Percentiles rank a stretch among this genome's conserved stretches.
Conservation (phyloP, 2,888 invertebrate genomes). For the Pollenia labialis region DNA sequence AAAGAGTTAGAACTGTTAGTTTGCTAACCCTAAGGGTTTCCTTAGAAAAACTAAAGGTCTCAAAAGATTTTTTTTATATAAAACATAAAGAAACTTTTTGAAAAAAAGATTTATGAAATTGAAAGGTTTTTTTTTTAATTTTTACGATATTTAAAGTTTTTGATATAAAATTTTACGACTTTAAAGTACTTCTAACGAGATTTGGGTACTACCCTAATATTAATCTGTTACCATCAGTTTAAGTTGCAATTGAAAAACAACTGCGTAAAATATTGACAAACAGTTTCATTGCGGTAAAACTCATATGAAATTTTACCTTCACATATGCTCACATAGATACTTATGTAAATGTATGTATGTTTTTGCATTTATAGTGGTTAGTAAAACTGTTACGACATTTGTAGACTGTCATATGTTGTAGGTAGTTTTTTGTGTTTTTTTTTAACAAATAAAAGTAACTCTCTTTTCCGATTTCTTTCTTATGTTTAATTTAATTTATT, state of each 20-base stretch:
- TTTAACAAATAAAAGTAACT: background rate
- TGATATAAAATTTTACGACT: no score
- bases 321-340: background rate
- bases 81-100: no score
- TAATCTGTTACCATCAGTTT: background rate
- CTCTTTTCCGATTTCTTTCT: background rate
- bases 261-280: background rate
- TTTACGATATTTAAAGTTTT: no score
- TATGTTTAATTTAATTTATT: constrained; percentile 19
- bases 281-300: constrained; percentile 39
- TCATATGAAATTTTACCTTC: background rate
- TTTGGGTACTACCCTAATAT: background rate
- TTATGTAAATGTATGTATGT: background rate
- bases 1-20: no score
- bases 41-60: no score
- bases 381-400: constrained; percentile 29
- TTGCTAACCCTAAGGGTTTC: no score
- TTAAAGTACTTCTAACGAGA: no score
- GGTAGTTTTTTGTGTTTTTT: constrained; percentile 6
- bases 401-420: constrained; percentile 43
- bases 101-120: no score
- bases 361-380: background rate
- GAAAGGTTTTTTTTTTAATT: no score
- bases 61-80: no score
- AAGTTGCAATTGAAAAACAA: background rate